phyloP scores from a whole-genome alignment of 37 sponge, comb jelly and placozoan genomes.

The Spongilla lacustris region DNA sequence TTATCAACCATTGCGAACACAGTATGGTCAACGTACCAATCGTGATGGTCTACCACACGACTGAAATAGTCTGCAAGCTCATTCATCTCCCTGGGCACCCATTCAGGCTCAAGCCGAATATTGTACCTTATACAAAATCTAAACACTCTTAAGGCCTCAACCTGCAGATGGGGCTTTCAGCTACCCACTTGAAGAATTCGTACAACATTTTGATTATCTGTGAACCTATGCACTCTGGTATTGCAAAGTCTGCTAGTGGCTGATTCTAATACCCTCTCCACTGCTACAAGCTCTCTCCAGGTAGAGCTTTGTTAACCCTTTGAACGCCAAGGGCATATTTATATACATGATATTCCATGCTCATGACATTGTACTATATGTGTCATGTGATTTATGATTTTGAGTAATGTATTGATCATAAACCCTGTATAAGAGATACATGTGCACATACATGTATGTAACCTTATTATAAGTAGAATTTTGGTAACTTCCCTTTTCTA shows the following conservation, averaged over 20 bases:
- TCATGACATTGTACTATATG: no score
- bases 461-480: no score
- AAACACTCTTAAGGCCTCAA: conserved; percentile 20
- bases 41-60: conserved; percentile 22
- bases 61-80: conserved; percentile 24
- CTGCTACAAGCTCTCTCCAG: conserved; percentile 2
- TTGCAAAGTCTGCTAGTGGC: neutral
- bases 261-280: conserved; percentile 6
- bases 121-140: neutral
- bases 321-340: no score
- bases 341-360: no score
- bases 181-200: no score
- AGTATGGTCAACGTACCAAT: conserved; percentile 18
- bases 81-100: conserved; percentile 41
- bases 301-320: neutral
- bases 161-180: conserved; percentile 10
- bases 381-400: no score
- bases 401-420: no score
- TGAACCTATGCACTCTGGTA: neutral
- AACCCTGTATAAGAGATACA: no score
- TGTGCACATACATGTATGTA: no score
- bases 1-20: conserved; percentile 4
- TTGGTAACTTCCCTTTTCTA: no score
- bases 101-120: conserved; percentile 23
- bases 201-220: conserved; percentile 32